A percentile compares a stretch with the other conserved stretches of the same genome.
phyloP scores from a whole-genome alignment of 1,140 invertebrate genomes.

The Diuraphis noxia region DNA sequence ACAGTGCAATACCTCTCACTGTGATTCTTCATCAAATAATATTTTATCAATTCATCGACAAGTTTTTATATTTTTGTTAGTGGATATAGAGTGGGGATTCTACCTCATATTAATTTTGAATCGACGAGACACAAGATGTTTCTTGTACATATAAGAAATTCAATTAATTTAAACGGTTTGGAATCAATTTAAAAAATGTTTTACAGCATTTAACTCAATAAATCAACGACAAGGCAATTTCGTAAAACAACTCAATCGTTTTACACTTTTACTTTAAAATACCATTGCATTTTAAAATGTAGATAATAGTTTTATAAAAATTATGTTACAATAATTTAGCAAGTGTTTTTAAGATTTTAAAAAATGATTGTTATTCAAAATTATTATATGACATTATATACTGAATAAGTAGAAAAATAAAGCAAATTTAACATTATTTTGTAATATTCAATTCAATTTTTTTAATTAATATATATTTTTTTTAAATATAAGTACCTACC shows the following conservation, averaged over 20 bases:
- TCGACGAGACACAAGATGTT: not conserved
- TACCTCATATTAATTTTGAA: not conserved
- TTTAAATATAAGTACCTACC: too few relatives aligned
- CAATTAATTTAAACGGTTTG: not conserved
- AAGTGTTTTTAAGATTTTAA: not conserved
- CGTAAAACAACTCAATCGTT: not conserved
- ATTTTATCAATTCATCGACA: not conserved
- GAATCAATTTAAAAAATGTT: not conserved
- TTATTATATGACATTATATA: too few relatives aligned
- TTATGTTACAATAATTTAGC: not conserved
- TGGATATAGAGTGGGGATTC: not conserved
- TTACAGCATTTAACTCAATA: not conserved
- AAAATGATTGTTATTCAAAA: not conserved
- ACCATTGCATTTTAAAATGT: not conserved
- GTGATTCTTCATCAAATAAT: not conserved
- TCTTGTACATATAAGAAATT: not conserved
- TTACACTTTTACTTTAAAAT: not conserved
- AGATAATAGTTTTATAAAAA: slow-evolving; percentile 9
- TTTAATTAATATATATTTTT: too few relatives aligned
- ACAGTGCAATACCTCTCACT: not conserved
- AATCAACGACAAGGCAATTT: not conserved
- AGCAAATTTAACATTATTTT: too few relatives aligned
- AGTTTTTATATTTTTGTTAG: not conserved
- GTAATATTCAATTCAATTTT: too few relatives aligned
- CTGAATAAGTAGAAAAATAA: too few relatives aligned